A percentile compares a stretch with the other conserved stretches of the same genome.
These are phyloP conservation scores for Urophycis tenuis DNA, from an alignment of 2,797 vertebrate genomes.

Conservation along the genomic window DNA sequence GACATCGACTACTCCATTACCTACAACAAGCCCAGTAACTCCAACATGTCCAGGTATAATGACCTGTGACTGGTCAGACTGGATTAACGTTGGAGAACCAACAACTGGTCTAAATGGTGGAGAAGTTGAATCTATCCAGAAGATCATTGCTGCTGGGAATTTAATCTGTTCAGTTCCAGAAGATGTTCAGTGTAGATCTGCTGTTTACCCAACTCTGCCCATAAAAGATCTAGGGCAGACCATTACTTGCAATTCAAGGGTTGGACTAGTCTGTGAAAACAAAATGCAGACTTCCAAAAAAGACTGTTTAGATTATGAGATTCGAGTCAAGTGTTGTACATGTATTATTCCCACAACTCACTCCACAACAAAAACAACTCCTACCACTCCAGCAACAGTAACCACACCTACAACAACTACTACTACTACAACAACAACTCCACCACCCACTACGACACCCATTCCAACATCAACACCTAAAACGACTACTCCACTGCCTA, in stretches of 20 bases:
- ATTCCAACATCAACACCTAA: too few relatives aligned
- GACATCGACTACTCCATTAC: background rate
- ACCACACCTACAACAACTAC: background rate
- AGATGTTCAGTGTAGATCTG: constrained; percentile 31
- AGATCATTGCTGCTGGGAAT: constrained; percentile 16
- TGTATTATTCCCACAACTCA: too few relatives aligned
- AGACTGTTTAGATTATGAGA: background rate
- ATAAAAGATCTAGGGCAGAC: background rate
- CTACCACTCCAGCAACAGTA: background rate
- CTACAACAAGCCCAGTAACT: background rate
- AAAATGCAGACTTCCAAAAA: background rate
- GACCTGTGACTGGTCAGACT: constrained; percentile 14
- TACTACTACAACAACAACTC: background rate
- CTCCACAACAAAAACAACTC: background rate
- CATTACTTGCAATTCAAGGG: background rate
- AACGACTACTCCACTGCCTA: background rate
- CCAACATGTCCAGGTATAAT: constrained; percentile 9
- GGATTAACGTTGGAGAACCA: constrained; percentile 9
- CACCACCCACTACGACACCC: constrained; percentile 4
- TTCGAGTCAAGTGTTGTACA: background rate
- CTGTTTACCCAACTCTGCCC: constrained; percentile 7
- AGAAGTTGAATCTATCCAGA: constrained; percentile 17
- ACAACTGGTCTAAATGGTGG: constrained; percentile 22
- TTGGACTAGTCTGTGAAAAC: background rate
- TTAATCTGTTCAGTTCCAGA: constrained; percentile 16